Percentiles rank a stretch among this genome's conserved stretches.
phyloP scores from a whole-genome alignment of 1,140 invertebrate species.

The Apis florea region DNA sequence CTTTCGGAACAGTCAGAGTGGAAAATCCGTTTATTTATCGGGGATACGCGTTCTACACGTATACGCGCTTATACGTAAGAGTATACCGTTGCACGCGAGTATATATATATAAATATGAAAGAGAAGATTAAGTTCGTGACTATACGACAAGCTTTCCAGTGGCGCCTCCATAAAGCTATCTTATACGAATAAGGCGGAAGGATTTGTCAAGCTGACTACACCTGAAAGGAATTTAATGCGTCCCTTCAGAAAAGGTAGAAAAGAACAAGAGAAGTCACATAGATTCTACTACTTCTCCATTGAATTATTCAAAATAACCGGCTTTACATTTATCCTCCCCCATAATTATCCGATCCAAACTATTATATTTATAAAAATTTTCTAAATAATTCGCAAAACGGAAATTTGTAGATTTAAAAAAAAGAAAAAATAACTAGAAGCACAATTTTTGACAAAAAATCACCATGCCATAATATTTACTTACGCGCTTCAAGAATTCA shows the following conservation, averaged over 20 bases:
- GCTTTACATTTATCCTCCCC: no score
- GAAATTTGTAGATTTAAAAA: no score
- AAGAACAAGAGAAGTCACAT: not conserved
- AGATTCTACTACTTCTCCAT: not conserved
- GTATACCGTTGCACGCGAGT: not conserved
- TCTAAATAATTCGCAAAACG: no score
- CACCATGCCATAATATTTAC: no score
- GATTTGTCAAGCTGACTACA: constrained; percentile 1
- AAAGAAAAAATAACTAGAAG: no score
- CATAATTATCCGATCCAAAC: no score
- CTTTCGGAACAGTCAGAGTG: no score
- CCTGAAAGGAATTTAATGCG: not conserved
- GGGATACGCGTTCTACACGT: not conserved
- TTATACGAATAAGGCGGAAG: not conserved
- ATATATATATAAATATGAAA: not conserved
- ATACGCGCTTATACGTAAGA: not conserved
- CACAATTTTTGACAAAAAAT: no score
- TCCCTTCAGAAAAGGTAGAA: not conserved
- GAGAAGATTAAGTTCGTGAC: constrained; percentile 13
- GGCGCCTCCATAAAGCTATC: constrained; percentile 1
- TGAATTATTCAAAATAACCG: not conserved
- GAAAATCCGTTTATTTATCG: not conserved
- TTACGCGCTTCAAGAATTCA: no score
- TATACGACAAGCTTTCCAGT: not conserved
- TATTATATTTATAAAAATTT: no score